These are phyloP conservation scores for Anticlea derivata DNA, from an alignment of 2,888 invertebrate species.

Conservation along the genomic window DNA sequence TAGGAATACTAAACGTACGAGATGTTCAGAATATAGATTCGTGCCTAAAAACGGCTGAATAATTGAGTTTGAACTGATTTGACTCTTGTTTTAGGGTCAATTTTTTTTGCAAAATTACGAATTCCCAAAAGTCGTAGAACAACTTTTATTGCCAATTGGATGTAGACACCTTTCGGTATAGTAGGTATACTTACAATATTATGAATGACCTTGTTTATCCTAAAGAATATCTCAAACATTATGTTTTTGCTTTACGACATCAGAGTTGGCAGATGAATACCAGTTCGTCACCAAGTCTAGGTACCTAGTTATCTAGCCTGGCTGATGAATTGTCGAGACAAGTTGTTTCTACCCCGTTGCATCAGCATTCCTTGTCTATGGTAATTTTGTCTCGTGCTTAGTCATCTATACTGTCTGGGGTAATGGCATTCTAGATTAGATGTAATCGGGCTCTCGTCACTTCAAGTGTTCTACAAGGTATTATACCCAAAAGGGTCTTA, in stretches of 20 bases:
- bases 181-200: no score
- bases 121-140: no score
- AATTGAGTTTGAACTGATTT: no score
- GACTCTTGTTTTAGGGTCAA: no score
- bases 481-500: no score
- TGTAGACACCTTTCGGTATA: no score
- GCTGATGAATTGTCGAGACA: slow-evolving; percentile 21
- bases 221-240: not conserved
- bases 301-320: slow-evolving; percentile 15
- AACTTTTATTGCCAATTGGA: no score
- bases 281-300: slow-evolving; percentile 2
- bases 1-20: no score
- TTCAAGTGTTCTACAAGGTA: no score
- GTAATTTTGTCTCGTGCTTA: slow-evolving; percentile 5
- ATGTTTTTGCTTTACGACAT: not conserved
- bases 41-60: no score
- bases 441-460: not conserved
- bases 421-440: not conserved
- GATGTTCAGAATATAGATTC: no score
- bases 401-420: not conserved
- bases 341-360: slow-evolving; percentile 16
- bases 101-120: not conserved
- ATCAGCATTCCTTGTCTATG: slow-evolving; percentile 9
- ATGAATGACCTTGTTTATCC: no score
- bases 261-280: not conserved